phyloP scores from a whole-genome alignment of 2,797 vertebrate genomes.

The Lates japonicus region DNA sequence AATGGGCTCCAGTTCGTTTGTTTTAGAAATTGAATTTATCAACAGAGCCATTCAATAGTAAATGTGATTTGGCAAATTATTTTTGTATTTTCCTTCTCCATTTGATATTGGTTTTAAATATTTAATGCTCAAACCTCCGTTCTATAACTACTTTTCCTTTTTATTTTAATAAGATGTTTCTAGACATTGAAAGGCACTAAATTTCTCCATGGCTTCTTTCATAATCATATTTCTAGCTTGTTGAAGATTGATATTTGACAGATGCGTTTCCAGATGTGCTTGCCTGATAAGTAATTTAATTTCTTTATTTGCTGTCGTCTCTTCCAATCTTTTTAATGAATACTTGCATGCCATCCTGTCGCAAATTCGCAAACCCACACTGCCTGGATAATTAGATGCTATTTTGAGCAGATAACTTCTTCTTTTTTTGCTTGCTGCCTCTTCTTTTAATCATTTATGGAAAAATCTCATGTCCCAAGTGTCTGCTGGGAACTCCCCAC shows the following conservation, averaged over 20 bases:
- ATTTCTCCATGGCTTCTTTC: conserved; percentile 19
- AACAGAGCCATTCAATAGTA: not conserved
- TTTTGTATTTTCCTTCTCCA: not conserved
- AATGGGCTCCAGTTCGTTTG: not conserved
- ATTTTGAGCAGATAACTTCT: conserved; percentile 16
- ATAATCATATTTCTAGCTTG: conserved; percentile 31
- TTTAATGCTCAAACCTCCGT: not conserved
- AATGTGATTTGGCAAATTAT: not conserved
- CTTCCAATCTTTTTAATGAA: conserved; percentile 27
- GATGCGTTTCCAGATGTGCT: conserved; percentile 43
- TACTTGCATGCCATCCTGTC: conserved; percentile 43
- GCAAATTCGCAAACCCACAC: conserved; percentile 15
- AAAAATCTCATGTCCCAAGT: conserved; percentile 18
- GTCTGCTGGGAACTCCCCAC: conserved; percentile 33
- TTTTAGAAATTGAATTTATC: not conserved
- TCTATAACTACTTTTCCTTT: no score
- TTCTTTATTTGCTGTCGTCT: conserved; percentile 60
- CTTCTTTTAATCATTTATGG: conserved; percentile 14
- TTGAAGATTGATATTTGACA: conserved; percentile 38
- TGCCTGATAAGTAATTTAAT: conserved; percentile 36
- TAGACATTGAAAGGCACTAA: not conserved
- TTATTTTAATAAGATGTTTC: not conserved
- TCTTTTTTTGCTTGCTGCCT: not conserved
- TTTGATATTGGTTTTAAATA: no score
- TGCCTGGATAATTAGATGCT: conserved; percentile 32